Conservation (phyloP, 2,113 vertebrate species). For the Silurus meridionalis region DNA sequence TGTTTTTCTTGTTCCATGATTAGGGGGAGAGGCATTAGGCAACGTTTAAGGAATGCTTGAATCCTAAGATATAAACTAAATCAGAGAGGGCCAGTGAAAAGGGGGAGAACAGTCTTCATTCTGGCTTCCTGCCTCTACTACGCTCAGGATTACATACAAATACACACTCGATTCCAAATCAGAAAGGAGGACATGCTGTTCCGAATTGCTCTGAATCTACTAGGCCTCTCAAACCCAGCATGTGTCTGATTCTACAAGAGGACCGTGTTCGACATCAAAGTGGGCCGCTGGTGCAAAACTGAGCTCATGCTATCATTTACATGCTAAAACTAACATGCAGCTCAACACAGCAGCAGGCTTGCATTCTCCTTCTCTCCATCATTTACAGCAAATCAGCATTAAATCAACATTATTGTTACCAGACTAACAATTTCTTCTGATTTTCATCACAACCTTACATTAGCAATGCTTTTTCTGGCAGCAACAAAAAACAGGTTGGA, state of each 20-base stretch:
- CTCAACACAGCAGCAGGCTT: neutral
- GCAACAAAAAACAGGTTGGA: conserved; percentile 1
- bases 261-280: neutral
- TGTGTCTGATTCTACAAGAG: neutral
- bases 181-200: neutral
- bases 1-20: conserved; percentile 20
- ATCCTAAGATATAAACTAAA: conserved; percentile 52
- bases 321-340: conserved; percentile 9
- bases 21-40: conserved; percentile 48
- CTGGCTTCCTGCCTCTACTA: neutral
- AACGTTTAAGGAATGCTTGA: conserved; percentile 56
- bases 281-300: neutral
- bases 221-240: neutral
- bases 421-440: conserved; percentile 47
- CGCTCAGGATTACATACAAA: neutral
- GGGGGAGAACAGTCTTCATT: neutral
- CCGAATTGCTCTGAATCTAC: neutral
- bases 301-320: neutral
- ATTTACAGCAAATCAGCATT: conserved; percentile 24
- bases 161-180: neutral
- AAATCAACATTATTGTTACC: conserved; percentile 57
- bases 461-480: neutral
- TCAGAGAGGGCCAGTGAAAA: conserved; percentile 47
- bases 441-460: conserved; percentile 34
- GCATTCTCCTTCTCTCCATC: neutral